Evolutionary conservation across 2,113 vertebrate species (phyloP), one percentile per base, ranked within the genome.

Genomic region (Laterallus jamaicensis): DNA sequence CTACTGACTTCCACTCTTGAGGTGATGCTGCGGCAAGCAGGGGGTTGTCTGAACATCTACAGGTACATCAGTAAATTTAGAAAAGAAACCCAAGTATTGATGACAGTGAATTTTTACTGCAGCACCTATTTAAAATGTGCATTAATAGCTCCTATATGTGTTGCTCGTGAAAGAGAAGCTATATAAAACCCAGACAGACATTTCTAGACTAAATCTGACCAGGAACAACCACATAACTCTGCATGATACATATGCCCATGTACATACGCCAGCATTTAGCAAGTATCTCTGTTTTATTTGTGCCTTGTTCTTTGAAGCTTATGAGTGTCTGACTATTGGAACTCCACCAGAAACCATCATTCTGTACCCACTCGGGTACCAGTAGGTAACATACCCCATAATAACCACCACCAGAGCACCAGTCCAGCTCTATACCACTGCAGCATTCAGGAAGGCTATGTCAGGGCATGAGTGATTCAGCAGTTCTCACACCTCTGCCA

Each of bases 401-500:
- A 58, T 0, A 56, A 55, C 11, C 83, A 75, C 13, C 84, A 82
- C 3, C 39, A 77, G 40, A 3, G 47, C 71, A 12, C n/a, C 52
- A 59, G 50, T 39, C 55, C 60, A 81, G 86, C 75, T 59, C 50
- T 24, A 28, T 7, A n/a, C 26, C n/a, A 58, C 47, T 28, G 29
- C 9, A 7, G 40, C 10, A 0, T 14, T 79, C 44, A 69, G 83
- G 76, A 71, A 73, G 78, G 62, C 22, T 20, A 49, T 10, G 79
- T n/a, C 68, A 90, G 94, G 88, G 55, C 80, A 82, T 0, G 0
- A 71, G 63, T 80, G 93, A 95, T 81, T 90, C 88, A 92, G 94
- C 91, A 92, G 21, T 42, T 91, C 91, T 86, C 64, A 56, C 92
- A 88, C 91, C 91, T 93, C 82, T 71, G 86, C 64, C 69, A 14